These are phyloP conservation scores for Mobula hypostoma DNA, from an alignment of 2,113 vertebrate genomes.

Conservation along the genomic window DNA sequence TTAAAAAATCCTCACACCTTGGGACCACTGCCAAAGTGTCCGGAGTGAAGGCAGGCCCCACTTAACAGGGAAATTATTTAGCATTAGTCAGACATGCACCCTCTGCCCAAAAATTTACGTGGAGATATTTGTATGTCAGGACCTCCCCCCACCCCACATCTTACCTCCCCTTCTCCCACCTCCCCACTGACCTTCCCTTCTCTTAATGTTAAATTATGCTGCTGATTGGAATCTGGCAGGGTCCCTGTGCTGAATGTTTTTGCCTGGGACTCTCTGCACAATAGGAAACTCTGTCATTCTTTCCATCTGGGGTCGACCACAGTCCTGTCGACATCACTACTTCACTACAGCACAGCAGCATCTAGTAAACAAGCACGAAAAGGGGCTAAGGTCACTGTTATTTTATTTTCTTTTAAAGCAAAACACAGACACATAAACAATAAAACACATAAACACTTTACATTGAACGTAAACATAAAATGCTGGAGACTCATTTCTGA, in stretches of 20 bases:
- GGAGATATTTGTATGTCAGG: not conserved
- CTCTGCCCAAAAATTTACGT: not conserved
- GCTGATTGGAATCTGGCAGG: slow-evolving; percentile 15
- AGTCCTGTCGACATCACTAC: not conserved
- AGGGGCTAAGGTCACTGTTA: not conserved
- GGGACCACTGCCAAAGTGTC: not conserved
- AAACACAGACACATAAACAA: not conserved
- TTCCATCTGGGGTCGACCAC: slow-evolving; percentile 29
- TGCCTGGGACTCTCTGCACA: not conserved
- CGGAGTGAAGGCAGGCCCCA: not conserved
- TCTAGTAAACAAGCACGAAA: not conserved
- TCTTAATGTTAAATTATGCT: not conserved
- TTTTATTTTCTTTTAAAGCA: not conserved
- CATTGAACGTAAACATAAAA: not conserved
- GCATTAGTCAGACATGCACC: not conserved
- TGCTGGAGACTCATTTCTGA: not conserved
- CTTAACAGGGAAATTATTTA: slow-evolving; percentile 2
- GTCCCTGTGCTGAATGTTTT: not conserved
- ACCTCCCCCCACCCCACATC: not conserved
- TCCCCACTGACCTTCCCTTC: not conserved
- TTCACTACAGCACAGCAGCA: not conserved
- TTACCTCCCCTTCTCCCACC: not conserved
- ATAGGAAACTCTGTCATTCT: slow-evolving; percentile 27
- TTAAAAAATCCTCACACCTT: slow-evolving; percentile 2
- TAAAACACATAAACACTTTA: not conserved